A percentile compares a stretch with the other conserved stretches of the same genome.
Conservation (phyloP, 1,140 invertebrate species). For the Tribolium madens region DNA sequence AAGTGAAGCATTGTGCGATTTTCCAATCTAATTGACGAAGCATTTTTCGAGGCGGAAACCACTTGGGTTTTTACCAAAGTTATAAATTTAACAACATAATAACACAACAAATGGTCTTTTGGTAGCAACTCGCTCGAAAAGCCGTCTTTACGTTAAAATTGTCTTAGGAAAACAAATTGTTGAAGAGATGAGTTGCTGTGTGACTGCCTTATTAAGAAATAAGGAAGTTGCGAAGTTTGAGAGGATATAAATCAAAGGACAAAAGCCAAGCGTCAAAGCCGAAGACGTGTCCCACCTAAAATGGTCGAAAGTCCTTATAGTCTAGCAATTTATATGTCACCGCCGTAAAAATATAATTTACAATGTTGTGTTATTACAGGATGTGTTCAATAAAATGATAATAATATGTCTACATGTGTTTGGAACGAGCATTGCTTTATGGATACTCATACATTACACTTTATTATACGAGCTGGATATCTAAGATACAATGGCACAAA, state of each 20-base stretch:
- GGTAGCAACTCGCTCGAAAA: too few relatives aligned
- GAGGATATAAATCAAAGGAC: conserved; percentile 12
- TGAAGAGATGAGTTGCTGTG: neutral
- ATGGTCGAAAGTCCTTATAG: neutral
- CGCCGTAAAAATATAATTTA: conserved; percentile 39
- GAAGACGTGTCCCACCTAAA: conserved; percentile 18
- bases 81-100: neutral
- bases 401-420: conserved; percentile 39
- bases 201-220: conserved; percentile 22
- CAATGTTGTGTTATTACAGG: conserved; percentile 40
- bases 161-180: neutral
- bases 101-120: neutral
- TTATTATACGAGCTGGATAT: conserved; percentile 17
- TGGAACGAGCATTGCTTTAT: conserved; percentile 33
- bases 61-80: neutral
- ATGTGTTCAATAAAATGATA: conserved; percentile 45
- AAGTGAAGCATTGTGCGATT: conserved; percentile 28
- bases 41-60: neutral
- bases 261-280: conserved; percentile 1
- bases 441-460: conserved; percentile 38
- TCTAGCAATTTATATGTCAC: conserved; percentile 32
- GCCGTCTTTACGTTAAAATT: too few relatives aligned
- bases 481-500: conserved; percentile 11
- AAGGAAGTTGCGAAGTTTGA: conserved; percentile 4
- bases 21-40: conserved; percentile 1